These are phyloP conservation scores for Muscicapa striata DNA, from an alignment of 2,797 vertebrate genomes.

Conservation along the genomic window DNA sequence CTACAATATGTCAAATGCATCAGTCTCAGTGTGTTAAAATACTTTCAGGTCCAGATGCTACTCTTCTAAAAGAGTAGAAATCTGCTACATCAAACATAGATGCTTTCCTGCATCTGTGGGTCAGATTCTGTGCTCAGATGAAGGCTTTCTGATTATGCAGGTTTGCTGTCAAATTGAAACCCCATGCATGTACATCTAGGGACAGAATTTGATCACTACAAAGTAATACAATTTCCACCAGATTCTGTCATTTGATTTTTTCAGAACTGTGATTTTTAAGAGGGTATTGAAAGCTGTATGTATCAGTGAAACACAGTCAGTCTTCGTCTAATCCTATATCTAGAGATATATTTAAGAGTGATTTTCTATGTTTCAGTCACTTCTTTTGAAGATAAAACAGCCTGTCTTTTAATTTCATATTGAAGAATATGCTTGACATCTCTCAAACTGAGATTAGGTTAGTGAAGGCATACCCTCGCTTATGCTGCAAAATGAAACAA, in stretches of 20 bases:
- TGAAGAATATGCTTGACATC: slow-evolving; percentile 48
- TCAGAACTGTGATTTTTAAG: not conserved
- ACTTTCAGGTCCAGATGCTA: slow-evolving; percentile 49
- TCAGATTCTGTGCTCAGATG: not conserved
- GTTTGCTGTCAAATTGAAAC: not conserved
- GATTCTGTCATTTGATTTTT: slow-evolving; percentile 5
- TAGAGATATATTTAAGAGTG: slow-evolving; percentile 15
- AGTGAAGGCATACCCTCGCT: not conserved
- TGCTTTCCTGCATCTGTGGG: slow-evolving; percentile 21
- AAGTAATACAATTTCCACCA: slow-evolving; percentile 19
- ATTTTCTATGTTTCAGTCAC: slow-evolving; percentile 18
- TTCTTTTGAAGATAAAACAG: slow-evolving; percentile 56
- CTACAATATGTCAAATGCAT: slow-evolving; percentile 46
- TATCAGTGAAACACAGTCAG: not conserved
- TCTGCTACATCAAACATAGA: slow-evolving; percentile 21
- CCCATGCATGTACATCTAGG: not conserved
- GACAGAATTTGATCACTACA: not conserved
- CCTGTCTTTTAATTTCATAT: slow-evolving; percentile 31
- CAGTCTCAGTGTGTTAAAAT: slow-evolving; percentile 44
- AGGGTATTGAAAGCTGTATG: not conserved
- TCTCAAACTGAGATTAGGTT: slow-evolving; percentile 54
- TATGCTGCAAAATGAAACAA: slow-evolving; percentile 45
- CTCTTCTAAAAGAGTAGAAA: slow-evolving; percentile 33
- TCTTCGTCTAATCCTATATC: slow-evolving; percentile 4
- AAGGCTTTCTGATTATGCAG: not conserved